These are phyloP conservation scores for honey bee (Apis mellifera) DNA, from an alignment of 1,140 invertebrate genomes.

Conservation along the genomic window DNA sequence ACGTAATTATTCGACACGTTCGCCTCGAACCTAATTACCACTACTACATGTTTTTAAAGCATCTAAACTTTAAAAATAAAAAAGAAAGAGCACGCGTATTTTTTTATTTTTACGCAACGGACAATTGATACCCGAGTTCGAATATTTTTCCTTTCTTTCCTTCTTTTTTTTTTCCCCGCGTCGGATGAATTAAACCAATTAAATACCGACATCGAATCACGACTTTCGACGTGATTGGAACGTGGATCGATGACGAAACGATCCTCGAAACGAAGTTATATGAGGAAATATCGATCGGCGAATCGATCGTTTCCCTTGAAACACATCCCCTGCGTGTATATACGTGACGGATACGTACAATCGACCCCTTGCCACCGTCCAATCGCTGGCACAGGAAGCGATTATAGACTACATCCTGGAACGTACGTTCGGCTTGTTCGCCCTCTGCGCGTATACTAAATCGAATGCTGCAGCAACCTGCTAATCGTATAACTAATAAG, in stretches of 20 bases:
- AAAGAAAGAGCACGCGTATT: too few relatives aligned
- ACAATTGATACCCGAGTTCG: too few relatives aligned
- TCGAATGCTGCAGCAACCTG: constrained; percentile 51
- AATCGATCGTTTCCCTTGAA: constrained; percentile 63
- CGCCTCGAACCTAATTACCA: too few relatives aligned
- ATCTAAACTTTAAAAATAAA: too few relatives aligned
- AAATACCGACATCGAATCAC: neutral
- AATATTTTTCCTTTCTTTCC: too few relatives aligned
- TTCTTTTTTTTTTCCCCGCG: too few relatives aligned
- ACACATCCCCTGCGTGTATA: constrained; percentile 51
- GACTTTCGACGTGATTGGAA: neutral
- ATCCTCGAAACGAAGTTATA: constrained; percentile 26
- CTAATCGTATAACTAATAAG: constrained; percentile 43
- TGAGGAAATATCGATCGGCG: constrained; percentile 60
- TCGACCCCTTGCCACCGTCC: constrained; percentile 64
- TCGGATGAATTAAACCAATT: neutral
- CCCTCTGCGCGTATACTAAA: constrained; percentile 58
- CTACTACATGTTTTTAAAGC: too few relatives aligned
- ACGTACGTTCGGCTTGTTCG: constrained; percentile 55
- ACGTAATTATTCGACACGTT: too few relatives aligned
- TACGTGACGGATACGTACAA: constrained; percentile 63
- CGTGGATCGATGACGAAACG: neutral
- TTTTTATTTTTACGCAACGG: too few relatives aligned
- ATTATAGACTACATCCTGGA: constrained; percentile 71
- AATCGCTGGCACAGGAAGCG: constrained; percentile 68